Evolutionary conservation across 2,888 invertebrate genomes (phyloP), one percentile per base, ranked within the genome.

Genomic region (Cosmia trapezina): DNA sequence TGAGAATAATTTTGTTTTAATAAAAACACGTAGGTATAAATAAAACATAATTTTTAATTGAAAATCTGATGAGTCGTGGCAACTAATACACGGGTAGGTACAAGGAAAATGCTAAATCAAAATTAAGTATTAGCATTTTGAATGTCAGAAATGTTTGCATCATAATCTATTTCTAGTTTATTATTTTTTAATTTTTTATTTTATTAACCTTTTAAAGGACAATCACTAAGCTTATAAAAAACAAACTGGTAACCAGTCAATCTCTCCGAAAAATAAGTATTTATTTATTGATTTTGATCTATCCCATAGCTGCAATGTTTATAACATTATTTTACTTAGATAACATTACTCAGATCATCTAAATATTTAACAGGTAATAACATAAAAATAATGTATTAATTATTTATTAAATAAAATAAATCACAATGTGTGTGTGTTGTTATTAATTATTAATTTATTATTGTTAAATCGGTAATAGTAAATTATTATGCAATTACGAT

Each of bases 71-170:
- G 4, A 45, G 33, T 45, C 37, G 6, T 6, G 14, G 12, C 53
- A 53, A 11, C 11, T 11, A 51, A 51, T 51, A 51, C 11, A n/a
- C 43, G 28, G 28, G 28, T 2, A 28, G 28, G 28, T 28, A 28
- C 28, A 62, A 56, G 7, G 22, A 45, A 45, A 54, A 41, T 0
- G 41, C 7, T 41, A 8, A 41, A 41, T 64, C 22, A 5, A 37
- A 5, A 9, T 14, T n/a, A n/a, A n/a, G n/a, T 8, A 68, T n/a
- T 53, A 11, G 33, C 28, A n/a, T 43, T 68, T 33, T 53, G 0
- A 68, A 53, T 69, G 33, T 19, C 68, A 66, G 9, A 37, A 14
- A 45, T 61, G 17, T 0, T 65, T 65, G 19, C 14, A 0, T 64
- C 43, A 45, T 14, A 43, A 45, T 7, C 11, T 7, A 4, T 33